phyloP scores from a whole-genome alignment of 2,797 vertebrate species.

The Sebastes oblongus region DNA sequence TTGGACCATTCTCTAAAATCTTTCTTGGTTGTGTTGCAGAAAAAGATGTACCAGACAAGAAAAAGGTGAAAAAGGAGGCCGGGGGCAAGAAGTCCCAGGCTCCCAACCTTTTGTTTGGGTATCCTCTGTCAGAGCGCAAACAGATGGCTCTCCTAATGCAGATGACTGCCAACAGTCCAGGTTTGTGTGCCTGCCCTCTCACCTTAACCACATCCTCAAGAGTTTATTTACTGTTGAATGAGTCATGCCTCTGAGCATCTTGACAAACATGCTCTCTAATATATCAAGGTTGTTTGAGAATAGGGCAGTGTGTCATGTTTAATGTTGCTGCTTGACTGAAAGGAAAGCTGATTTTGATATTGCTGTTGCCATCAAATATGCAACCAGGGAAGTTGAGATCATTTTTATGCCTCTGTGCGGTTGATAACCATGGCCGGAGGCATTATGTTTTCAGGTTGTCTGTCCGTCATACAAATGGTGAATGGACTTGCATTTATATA shows the following conservation, averaged over 20 bases:
- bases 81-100: slow-evolving; percentile 94
- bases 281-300: slow-evolving; percentile 15
- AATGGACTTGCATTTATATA: too few relatives aligned
- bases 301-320: neutral
- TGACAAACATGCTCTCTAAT: neutral
- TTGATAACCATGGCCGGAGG: too few relatives aligned
- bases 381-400: neutral
- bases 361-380: neutral
- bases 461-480: too few relatives aligned
- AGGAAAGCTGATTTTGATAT: neutral
- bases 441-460: too few relatives aligned
- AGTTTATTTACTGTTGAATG: slow-evolving; percentile 20
- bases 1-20: neutral
- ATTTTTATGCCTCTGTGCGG: neutral
- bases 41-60: slow-evolving; percentile 98
- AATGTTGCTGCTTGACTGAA: neutral
- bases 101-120: slow-evolving; percentile 96
- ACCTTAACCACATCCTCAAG: slow-evolving; percentile 20
- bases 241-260: slow-evolving; percentile 22
- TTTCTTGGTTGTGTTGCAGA: slow-evolving; percentile 82
- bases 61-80: slow-evolving; percentile 95
- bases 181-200: slow-evolving; percentile 72
- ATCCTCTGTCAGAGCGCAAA: slow-evolving; percentile 97
- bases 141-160: slow-evolving; percentile 99
- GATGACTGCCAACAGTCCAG: slow-evolving; percentile 99